Evolutionary conservation across 2,797 vertebrate genomes (phyloP).

Genomic region (Squalus acanthias): DNA sequence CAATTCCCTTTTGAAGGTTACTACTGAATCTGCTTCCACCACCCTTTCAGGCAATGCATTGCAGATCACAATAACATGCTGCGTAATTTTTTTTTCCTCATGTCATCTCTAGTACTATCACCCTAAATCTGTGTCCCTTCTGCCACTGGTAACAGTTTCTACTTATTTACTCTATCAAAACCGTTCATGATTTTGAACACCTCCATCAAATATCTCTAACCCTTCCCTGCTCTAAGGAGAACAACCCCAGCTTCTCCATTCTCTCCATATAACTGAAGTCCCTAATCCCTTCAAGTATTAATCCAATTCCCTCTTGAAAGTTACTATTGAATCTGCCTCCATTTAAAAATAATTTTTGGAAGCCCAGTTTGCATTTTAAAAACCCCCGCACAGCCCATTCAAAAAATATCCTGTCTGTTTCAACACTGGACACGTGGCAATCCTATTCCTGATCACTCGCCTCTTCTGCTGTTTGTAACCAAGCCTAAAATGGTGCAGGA

Average conservation of each 20-base stretch:
- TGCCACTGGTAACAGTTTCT: neutral
- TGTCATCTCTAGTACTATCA: neutral
- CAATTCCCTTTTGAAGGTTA: neutral
- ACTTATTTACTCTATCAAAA: too few species aligned
- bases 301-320: neutral
- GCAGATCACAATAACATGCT: too few species aligned
- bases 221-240: neutral
- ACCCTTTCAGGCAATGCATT: neutral
- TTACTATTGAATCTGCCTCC: neutral
- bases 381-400: neutral
- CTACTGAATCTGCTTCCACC: neutral
- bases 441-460: neutral
- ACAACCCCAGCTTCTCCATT: too few species aligned
- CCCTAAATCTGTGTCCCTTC: neutral
- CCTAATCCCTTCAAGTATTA: neutral
- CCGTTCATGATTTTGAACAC: too few species aligned
- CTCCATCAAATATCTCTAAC: neutral
- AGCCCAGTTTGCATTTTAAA: neutral
- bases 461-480: neutral
- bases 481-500: neutral
- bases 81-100: neutral
- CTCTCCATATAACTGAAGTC: neutral
- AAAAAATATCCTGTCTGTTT: neutral
- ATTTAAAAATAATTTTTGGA: neutral
- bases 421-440: too few species aligned